These are phyloP conservation scores for Drosophila nigritarsus DNA, from an alignment of 2,888 invertebrate species.

Conservation along the genomic window DNA sequence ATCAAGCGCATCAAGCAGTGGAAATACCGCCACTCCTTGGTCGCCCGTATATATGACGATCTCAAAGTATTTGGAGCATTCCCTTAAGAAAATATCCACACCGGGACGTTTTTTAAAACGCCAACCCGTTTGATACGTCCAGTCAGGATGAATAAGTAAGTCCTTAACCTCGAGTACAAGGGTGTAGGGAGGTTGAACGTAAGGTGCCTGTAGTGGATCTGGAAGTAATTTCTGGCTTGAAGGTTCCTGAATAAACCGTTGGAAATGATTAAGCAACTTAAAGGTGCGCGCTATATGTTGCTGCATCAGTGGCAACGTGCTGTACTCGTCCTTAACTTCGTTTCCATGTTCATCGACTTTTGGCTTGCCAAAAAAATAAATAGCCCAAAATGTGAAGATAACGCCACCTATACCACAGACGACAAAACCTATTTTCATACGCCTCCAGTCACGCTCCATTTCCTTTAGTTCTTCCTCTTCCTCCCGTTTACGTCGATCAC, in stretches of 20 bases:
- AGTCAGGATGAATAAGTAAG: slow-evolving; percentile 98
- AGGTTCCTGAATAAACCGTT: slow-evolving; percentile 95
- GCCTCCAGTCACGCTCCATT: slow-evolving; percentile 89
- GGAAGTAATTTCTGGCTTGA: slow-evolving; percentile 97
- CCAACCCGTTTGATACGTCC: slow-evolving; percentile 99
- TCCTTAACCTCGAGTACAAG: slow-evolving; percentile 98
- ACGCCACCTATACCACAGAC: slow-evolving; percentile 88
- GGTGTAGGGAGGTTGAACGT: slow-evolving; percentile 97
- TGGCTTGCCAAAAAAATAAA: slow-evolving; percentile 91
- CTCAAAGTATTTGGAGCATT: slow-evolving; percentile 96
- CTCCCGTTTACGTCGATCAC: slow-evolving; percentile 76
- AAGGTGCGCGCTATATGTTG: slow-evolving; percentile 90
- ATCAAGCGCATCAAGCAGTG: slow-evolving; percentile 96
- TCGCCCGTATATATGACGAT: slow-evolving; percentile 98
- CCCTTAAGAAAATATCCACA: slow-evolving; percentile 96
- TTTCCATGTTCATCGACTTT: slow-evolving; percentile 89
- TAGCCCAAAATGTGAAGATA: slow-evolving; percentile 87
- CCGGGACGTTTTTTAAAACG: slow-evolving; percentile 99
- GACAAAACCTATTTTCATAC: slow-evolving; percentile 89
- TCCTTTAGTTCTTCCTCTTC: slow-evolving; percentile 87
- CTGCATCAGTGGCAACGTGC: slow-evolving; percentile 87
- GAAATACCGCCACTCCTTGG: slow-evolving; percentile 97
- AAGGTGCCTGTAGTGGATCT: slow-evolving; percentile 95
- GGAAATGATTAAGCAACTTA: slow-evolving; percentile 90
- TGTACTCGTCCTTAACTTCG: slow-evolving; percentile 90